Evolutionary conservation across 2,888 invertebrate species (phyloP).

Genomic region (Orgyia antiqua): DNA sequence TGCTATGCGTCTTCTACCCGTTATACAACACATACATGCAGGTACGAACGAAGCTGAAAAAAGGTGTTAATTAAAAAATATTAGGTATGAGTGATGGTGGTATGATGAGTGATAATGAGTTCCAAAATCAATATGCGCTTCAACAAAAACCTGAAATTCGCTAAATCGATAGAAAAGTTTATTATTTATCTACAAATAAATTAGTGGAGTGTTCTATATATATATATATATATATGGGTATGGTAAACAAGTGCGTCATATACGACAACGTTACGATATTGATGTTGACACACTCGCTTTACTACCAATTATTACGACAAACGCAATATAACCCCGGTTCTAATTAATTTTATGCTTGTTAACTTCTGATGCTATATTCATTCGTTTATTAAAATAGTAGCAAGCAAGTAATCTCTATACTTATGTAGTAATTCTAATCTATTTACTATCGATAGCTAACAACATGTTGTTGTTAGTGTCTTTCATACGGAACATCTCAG

Average conservation of each 20-base stretch:
- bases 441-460: background rate
- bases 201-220: no score
- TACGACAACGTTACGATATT: conserved; percentile 32
- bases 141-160: no score
- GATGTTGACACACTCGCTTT: conserved; percentile 39
- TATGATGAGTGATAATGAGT: no score
- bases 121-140: no score
- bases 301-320: conserved; percentile 47
- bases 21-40: no score
- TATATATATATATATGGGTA: conserved; percentile 4
- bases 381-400: conserved; percentile 40
- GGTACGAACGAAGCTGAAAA: no score
- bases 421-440: conserved; percentile 12
- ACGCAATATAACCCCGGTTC: conserved; percentile 36
- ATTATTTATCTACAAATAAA: no score
- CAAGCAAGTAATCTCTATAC: background rate
- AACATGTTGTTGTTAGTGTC: background rate
- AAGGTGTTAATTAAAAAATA: no score
- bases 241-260: conserved; percentile 31
- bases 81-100: no score
- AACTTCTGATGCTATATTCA: conserved; percentile 34
- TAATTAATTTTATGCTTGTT: conserved; percentile 53
- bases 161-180: no score
- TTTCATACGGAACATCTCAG: background rate
- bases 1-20: no score